Evolutionary conservation across 2,113 vertebrate genomes (phyloP), one percentile per base, ranked within the genome.

Genomic region (Lanius ludovicianus): DNA sequence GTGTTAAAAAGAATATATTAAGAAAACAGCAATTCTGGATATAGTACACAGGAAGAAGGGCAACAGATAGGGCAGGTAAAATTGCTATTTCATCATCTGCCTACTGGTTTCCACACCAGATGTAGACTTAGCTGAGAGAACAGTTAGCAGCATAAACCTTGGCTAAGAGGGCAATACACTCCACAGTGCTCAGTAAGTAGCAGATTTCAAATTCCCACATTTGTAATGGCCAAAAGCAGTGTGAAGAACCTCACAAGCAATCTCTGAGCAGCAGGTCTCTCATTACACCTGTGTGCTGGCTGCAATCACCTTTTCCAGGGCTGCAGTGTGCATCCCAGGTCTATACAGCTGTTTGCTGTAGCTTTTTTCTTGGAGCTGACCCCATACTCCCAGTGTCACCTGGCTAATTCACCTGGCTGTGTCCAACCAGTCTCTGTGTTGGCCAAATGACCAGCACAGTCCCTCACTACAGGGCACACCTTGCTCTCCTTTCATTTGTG

Each of bases 291-390:
- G 12, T 46, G 23, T 70, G 68, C 7, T 46, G 16, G 33, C 23
- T 70, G 64, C 68, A 89, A 1, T 13, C 31, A 52, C 50, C 33
- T 77, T 73, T 88, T 68, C 59, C 59, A 64, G 42, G 46, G 53
- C 59, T 85, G 37, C 69, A 76, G 27, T 8, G 23, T 0, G 0
- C 18, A 30, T 25, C 23, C 65, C 35, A 55, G 49, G 7, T 57
- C 31, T 41, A 4, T 12, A 41, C 2, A 12, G 16, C 37, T 33
- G 15, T 46, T 31, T 41, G 21, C 19, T 52, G 23, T 24, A 44
- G 49, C 15, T 42, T 85, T 71, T 63, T n/a, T 46, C 11, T 28
- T 19, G 56, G 24, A n/a, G 12, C 22, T 83, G 62, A 62, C 8
- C 15, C 42, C 20, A 17, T 15, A 13, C 10, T 62, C 44, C 25